A percentile compares a stretch with the other conserved stretches of the same genome.
These are phyloP conservation scores for Aphelinus certus DNA, from an alignment of 1,140 invertebrate species.

Conservation along the genomic window DNA sequence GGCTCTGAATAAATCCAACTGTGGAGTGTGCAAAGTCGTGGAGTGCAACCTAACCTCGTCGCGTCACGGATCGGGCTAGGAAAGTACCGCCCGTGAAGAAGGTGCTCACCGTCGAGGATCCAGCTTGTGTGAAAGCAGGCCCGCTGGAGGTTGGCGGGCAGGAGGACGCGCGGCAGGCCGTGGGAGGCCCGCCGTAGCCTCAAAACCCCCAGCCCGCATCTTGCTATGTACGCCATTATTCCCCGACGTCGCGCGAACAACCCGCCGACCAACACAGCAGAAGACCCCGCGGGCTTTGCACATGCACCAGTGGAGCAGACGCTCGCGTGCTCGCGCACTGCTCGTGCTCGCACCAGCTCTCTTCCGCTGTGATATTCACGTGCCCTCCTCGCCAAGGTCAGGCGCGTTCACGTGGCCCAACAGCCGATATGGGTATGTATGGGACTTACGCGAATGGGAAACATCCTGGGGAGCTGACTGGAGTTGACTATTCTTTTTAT, in stretches of 20 bases:
- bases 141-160: constrained; percentile 53
- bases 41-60: constrained; percentile 10
- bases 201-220: constrained; percentile 49
- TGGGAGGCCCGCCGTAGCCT: constrained; percentile 48
- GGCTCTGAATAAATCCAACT: too few species aligned
- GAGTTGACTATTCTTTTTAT: too few species aligned
- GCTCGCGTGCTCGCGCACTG: neutral
- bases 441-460: too few species aligned
- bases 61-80: too few species aligned
- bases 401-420: neutral
- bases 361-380: neutral
- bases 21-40: neutral
- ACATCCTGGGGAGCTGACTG: too few species aligned
- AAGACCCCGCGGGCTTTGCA: neutral
- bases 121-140: constrained; percentile 59
- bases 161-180: constrained; percentile 43
- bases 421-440: too few species aligned
- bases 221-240: constrained; percentile 59
- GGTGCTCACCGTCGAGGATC: constrained; percentile 56
- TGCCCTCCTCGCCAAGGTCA: neutral
- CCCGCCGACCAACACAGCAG: neutral
- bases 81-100: neutral
- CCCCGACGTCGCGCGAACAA: constrained; percentile 4
- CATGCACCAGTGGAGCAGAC: neutral
- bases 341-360: too few species aligned